Conservation (phyloP, 2,888 invertebrate genomes). For the Agriopis leucophaearia region DNA sequence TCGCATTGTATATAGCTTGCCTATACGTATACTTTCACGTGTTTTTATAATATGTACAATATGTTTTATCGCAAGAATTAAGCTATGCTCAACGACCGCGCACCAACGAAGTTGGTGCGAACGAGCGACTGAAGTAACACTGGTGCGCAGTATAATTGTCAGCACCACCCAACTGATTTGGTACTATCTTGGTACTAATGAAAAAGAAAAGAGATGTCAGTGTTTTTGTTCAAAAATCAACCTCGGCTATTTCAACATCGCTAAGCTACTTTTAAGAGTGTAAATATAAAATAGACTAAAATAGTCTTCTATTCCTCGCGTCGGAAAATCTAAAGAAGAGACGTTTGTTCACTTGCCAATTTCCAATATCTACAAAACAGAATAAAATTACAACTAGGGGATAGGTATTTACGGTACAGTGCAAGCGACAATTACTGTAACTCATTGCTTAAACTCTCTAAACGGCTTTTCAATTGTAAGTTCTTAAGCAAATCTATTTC, state of each 20-base stretch:
- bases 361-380: background rate
- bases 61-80: no score
- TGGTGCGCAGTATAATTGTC: no score
- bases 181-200: no score
- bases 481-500: constrained; percentile 15
- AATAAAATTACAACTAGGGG: background rate
- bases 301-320: background rate
- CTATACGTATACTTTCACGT: no score
- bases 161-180: no score
- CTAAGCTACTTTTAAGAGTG: background rate
- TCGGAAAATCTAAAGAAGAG: background rate
- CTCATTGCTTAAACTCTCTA: constrained; percentile 8
- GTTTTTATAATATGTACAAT: no score
- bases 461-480: background rate
- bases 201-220: no score
- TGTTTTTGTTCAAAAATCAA: constrained; percentile 14
- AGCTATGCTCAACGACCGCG: no score
- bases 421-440: constrained; percentile 13
- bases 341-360: background rate
- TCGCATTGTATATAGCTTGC: no score
- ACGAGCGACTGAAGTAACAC: no score
- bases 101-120: no score
- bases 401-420: constrained; percentile 15
- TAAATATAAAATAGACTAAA: background rate
- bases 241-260: constrained; percentile 9